Conservation (phyloP, 1,140 invertebrate species). For the Apocrypta bakeri region DNA sequence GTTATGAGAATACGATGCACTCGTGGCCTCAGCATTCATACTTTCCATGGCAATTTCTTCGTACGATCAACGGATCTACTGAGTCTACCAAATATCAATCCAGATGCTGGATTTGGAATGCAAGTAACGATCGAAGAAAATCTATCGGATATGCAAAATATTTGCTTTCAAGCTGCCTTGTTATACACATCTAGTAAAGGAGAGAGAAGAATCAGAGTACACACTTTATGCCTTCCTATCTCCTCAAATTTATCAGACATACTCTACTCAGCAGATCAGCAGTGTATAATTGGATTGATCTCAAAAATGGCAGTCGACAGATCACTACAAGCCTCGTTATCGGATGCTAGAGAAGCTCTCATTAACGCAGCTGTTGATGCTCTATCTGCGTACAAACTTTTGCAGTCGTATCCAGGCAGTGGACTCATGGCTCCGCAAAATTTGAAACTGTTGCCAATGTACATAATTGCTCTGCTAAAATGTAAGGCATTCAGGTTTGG, state of each 20-base stretch:
- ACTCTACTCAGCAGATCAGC: constrained; percentile 94
- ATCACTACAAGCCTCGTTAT: constrained; percentile 87
- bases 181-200: constrained; percentile 99
- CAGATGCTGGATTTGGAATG: constrained; percentile 98
- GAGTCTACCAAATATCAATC: constrained; percentile 97
- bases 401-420: constrained; percentile 79
- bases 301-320: constrained; percentile 98
- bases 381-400: constrained; percentile 86
- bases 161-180: constrained; percentile 98
- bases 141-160: constrained; percentile 88
- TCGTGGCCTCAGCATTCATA: constrained; percentile 93
- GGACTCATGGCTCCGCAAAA: constrained; percentile 84
- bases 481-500: constrained; percentile 93
- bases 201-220: constrained; percentile 97
- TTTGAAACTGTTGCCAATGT: constrained; percentile 89
- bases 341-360: constrained; percentile 96
- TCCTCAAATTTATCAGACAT: constrained; percentile 89
- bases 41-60: constrained; percentile 99
- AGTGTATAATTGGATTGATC: constrained; percentile 93
- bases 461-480: constrained; percentile 93
- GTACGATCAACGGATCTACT: constrained; percentile 97
- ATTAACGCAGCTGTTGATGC: constrained; percentile 96
- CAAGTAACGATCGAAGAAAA: constrained; percentile 96
- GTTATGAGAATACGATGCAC: constrained; percentile 98
- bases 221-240: constrained; percentile 96